Conservation (phyloP, 2,797 vertebrate genomes). For the Astyanax mexicanus region DNA sequence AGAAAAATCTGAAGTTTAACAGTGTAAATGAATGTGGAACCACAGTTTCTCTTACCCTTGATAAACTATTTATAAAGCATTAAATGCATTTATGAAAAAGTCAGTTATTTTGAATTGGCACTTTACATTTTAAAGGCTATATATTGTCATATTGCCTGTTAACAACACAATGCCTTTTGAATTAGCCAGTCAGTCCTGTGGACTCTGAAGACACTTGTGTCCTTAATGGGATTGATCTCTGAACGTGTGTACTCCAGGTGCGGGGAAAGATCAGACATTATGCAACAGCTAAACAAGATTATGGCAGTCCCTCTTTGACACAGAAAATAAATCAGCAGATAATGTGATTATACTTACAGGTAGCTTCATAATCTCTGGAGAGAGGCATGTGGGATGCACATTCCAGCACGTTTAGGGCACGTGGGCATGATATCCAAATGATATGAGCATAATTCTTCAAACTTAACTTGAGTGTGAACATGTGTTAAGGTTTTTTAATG, state of each 20-base stretch:
- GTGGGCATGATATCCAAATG: neutral
- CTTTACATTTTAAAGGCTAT: neutral
- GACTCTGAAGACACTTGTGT: neutral
- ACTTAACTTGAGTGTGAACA: neutral
- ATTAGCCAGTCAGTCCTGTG: neutral
- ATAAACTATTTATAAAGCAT: too few relatives aligned
- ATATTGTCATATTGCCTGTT: neutral
- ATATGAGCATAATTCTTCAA: neutral
- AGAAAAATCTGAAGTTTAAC: too few relatives aligned
- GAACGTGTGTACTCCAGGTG: slow-evolving; percentile 26
- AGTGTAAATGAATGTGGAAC: too few relatives aligned
- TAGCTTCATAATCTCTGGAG: too few relatives aligned
- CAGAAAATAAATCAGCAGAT: slow-evolving; percentile 59
- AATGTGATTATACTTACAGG: slow-evolving; percentile 71
- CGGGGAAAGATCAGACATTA: slow-evolving; percentile 65
- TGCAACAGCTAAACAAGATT: slow-evolving; percentile 74
- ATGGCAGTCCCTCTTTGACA: slow-evolving; percentile 51
- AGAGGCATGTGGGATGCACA: neutral
- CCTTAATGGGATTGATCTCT: slow-evolving; percentile 48
- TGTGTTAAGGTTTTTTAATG: neutral
- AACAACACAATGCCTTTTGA: neutral
- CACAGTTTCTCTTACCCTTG: too few relatives aligned
- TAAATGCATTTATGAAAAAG: too few relatives aligned
- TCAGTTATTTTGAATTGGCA: too few relatives aligned
- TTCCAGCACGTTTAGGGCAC: slow-evolving; percentile 55